Evolutionary conservation across 2,888 invertebrate genomes (phyloP).

Genomic region (Phorcus lineatus): DNA sequence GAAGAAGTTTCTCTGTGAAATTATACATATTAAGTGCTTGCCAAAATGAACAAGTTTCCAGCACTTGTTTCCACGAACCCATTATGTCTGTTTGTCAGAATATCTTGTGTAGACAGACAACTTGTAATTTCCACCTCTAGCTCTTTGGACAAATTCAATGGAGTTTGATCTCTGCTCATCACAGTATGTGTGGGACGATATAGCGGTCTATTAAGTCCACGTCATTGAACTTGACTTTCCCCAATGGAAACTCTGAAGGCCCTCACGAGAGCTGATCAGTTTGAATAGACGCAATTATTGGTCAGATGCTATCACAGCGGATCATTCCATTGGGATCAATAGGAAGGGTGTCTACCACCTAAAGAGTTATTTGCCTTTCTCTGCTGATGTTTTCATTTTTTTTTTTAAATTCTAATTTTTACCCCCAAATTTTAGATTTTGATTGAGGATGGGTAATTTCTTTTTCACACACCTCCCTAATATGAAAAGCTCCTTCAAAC

Average conservation of each 20-base stretch:
- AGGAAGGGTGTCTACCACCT: background rate
- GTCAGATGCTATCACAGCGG: background rate
- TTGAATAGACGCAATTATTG: background rate
- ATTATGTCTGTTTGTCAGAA: too few species aligned
- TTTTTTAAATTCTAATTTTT: too few species aligned
- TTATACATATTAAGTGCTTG: too few species aligned
- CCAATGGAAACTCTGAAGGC: background rate
- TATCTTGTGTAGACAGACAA: background rate
- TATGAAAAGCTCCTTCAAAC: too few species aligned
- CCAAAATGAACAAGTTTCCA: too few species aligned
- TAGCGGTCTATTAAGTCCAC: background rate
- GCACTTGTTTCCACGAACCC: too few species aligned
- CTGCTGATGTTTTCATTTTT: too few species aligned
- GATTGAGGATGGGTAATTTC: too few species aligned
- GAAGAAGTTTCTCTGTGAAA: too few species aligned
- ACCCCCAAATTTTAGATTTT: too few species aligned
- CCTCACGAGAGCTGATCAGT: background rate
- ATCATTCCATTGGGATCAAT: background rate
- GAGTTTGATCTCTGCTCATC: background rate
- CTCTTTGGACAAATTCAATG: background rate
- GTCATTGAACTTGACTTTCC: background rate
- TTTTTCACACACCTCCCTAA: too few species aligned
- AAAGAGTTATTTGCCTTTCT: too few species aligned
- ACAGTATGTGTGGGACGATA: background rate
- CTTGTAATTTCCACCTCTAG: constrained; percentile 5